These are phyloP conservation scores for Watsonalla binaria DNA, from an alignment of 2,888 invertebrate genomes.

Conservation along the genomic window DNA sequence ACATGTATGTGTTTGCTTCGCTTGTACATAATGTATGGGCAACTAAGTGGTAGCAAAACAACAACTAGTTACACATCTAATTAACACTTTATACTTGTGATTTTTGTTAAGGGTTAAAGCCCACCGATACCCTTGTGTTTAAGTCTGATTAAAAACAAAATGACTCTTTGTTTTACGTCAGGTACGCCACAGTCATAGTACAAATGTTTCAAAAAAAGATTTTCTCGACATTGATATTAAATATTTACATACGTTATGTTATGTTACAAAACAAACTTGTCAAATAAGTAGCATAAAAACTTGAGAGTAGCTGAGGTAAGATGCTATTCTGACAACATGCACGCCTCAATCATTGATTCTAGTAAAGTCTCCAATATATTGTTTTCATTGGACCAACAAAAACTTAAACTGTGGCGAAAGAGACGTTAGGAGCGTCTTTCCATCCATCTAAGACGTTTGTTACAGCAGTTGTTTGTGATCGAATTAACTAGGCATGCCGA, in stretches of 20 bases:
- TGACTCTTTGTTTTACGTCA: not conserved
- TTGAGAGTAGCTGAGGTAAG: too few relatives aligned
- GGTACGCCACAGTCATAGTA: not conserved
- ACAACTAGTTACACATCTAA: slow-evolving; percentile 36
- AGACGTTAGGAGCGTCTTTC: too few relatives aligned
- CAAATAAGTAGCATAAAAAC: too few relatives aligned
- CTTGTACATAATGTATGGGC: slow-evolving; percentile 23
- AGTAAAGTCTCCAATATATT: too few relatives aligned
- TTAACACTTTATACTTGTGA: slow-evolving; percentile 32
- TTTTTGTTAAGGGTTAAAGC: slow-evolving; percentile 47
- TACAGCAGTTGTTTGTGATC: slow-evolving; percentile 9
- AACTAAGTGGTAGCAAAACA: slow-evolving; percentile 40
- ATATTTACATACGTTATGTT: too few relatives aligned
- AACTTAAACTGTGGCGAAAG: too few relatives aligned
- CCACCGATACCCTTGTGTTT: slow-evolving; percentile 46
- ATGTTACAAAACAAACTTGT: too few relatives aligned
- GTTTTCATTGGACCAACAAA: too few relatives aligned
- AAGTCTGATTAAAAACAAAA: slow-evolving; percentile 16
- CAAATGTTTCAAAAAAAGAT: too few relatives aligned
- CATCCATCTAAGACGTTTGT: not conserved
- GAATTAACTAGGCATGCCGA: slow-evolving; percentile 38
- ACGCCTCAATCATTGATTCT: too few relatives aligned
- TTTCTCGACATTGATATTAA: too few relatives aligned
- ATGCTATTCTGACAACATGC: too few relatives aligned
- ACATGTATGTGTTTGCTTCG: slow-evolving; percentile 19